These are phyloP conservation scores for Tamias sibiricus DNA, from an alignment of 2,113 vertebrate species.

Conservation along the genomic window DNA sequence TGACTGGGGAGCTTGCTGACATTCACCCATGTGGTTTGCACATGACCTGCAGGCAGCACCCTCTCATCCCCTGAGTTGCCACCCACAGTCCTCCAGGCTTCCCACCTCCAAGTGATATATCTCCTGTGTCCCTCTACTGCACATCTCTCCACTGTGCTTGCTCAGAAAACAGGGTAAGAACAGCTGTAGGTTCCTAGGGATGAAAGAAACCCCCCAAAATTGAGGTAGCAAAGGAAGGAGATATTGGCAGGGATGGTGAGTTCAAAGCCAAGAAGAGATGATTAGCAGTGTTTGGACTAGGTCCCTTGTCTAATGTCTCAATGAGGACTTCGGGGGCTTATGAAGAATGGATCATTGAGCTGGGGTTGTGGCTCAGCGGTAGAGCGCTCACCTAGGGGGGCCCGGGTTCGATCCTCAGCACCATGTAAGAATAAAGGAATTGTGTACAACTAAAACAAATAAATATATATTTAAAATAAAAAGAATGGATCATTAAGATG, in stretches of 20 bases:
- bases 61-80: neutral
- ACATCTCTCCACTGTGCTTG: neutral
- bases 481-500: neutral
- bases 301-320: neutral
- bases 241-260: neutral
- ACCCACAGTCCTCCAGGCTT: too few relatives aligned
- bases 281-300: neutral
- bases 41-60: too few relatives aligned
- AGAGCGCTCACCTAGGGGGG: too few relatives aligned
- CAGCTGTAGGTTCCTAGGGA: neutral
- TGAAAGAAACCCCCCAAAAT: neutral
- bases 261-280: neutral
- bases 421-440: too few relatives aligned
- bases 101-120: too few relatives aligned
- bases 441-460: too few relatives aligned
- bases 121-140: too few relatives aligned
- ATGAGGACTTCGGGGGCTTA: neutral
- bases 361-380: too few relatives aligned
- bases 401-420: too few relatives aligned
- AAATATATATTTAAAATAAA: too few relatives aligned
- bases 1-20: too few relatives aligned
- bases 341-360: neutral
- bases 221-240: neutral
- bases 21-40: accelerated
- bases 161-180: neutral